Evolutionary conservation across 2,888 invertebrate species (phyloP).

Genomic region (Agrotis segetum): DNA sequence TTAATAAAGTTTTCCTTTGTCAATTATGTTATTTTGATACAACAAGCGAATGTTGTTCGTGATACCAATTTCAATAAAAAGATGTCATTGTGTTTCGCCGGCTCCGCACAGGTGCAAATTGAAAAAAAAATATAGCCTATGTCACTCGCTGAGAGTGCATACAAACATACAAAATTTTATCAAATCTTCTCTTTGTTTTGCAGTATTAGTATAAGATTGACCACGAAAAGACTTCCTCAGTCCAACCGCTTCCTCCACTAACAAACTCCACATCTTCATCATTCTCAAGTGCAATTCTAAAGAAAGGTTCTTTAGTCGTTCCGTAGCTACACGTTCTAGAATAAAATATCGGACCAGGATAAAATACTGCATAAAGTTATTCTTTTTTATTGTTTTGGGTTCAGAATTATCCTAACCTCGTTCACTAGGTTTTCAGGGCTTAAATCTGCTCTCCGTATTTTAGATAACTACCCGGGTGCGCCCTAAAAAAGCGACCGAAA

Average conservation of each 20-base stretch:
- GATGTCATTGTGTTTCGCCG: too few relatives aligned
- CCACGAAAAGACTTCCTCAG: conserved; percentile 16
- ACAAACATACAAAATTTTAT: too few relatives aligned
- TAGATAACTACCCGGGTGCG: conserved; percentile 22
- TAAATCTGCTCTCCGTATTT: conserved; percentile 32
- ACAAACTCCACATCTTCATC: conserved; percentile 28
- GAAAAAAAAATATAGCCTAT: too few relatives aligned
- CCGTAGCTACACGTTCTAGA: conserved; percentile 39
- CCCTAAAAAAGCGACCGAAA: conserved; percentile 17
- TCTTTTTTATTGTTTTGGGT: conserved; percentile 55
- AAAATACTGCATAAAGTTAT: conserved; percentile 49
- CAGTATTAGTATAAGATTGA: conserved; percentile 4
- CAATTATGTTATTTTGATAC: too few relatives aligned
- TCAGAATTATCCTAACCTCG: conserved; percentile 39
- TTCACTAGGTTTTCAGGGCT: conserved; percentile 31
- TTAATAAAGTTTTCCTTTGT: too few relatives aligned
- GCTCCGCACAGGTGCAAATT: too few relatives aligned
- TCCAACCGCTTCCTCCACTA: conserved; percentile 25
- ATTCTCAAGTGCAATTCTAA: conserved; percentile 32
- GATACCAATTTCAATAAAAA: too few relatives aligned
- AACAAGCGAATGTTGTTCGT: too few relatives aligned
- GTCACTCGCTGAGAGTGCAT: too few relatives aligned
- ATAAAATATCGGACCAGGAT: conserved; percentile 38
- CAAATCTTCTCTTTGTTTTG: too few relatives aligned
- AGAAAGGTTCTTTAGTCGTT: conserved; percentile 28